Conservation (phyloP, 1,140 invertebrate species). For the Saccostrea cuccullata region DNA sequence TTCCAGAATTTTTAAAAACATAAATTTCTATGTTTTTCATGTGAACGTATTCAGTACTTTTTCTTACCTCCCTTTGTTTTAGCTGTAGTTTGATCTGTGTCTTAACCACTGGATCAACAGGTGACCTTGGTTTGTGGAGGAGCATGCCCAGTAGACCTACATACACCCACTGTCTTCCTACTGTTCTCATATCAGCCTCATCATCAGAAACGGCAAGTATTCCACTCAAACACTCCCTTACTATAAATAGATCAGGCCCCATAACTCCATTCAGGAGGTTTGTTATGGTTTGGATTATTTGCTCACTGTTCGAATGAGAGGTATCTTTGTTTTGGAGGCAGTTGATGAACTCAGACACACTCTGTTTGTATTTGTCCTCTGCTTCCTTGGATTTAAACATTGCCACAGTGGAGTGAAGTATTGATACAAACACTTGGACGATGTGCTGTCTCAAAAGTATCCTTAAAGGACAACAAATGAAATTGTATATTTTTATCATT, state of each 20-base stretch:
- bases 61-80: conserved; percentile 67
- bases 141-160: too few relatives aligned
- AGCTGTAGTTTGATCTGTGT: conserved; percentile 67
- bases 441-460: neutral
- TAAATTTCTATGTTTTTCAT: too few relatives aligned
- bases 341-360: neutral
- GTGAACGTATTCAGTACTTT: neutral
- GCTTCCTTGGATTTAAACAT: neutral
- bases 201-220: conserved; percentile 13
- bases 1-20: too few relatives aligned
- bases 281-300: neutral
- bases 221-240: neutral
- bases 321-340: conserved; percentile 3
- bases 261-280: neutral
- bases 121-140: too few relatives aligned
- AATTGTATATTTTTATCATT: neutral
- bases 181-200: conserved; percentile 21
- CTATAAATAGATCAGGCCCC: neutral
- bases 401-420: neutral
- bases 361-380: too few relatives aligned
- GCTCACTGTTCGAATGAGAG: neutral
- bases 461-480: neutral
- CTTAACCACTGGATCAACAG: conserved; percentile 67
- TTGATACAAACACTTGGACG: neutral
- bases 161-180: conserved; percentile 66